Evolutionary conservation across 2,888 invertebrate species (phyloP), one percentile per base, ranked within the genome.

Genomic region (Kryphioiulus occultus): DNA sequence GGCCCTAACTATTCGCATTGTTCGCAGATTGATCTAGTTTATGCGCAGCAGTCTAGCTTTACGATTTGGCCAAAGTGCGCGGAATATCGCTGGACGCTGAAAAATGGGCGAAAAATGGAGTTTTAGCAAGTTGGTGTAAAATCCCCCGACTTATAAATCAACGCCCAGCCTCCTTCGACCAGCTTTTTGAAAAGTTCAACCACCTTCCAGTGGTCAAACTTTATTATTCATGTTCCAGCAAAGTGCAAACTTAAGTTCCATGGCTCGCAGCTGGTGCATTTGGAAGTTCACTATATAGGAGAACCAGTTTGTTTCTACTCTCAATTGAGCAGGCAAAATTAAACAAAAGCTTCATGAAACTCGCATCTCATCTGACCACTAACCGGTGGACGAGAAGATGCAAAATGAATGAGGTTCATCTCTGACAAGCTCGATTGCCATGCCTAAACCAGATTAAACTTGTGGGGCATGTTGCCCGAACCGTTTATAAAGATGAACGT

Each of bases 91-190:
- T 68, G 0, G 26, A 2, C 68, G 26, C 26, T 26, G 68, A 10
- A 68, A 68, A 68, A 68, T 26, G 19, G 53, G 26, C 26, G 68
- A 68, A 68, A 35, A 68, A 68, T 68, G 26, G 12, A 68, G 68
- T 68, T 26, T 68, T 68, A 2, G 68, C 68, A 10, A 53, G 53
- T 53, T 17, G 19, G 19, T 19, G 53, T 19, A 53, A 68, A 68
- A 68, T 68, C 68, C 59, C 19, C 35, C 22, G n/a, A 59, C 59
- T 59, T 59, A n/a, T 59, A 59, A 59, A 59, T 59, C 59, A 59
- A 9, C 68, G 68, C 26, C 22, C 68, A 26, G n/a, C 15, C 44
- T 44, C 44, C 17, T 53, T 53, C 12, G 3, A n/a, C 53, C 44
- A 12, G 26, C 22, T 7, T 26, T 26, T 26, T 1, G 68, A 26